Evolutionary conservation across 2,113 vertebrate species (phyloP), one percentile per base, ranked within the genome.

Genomic region (Cynopterus brachyotis): DNA sequence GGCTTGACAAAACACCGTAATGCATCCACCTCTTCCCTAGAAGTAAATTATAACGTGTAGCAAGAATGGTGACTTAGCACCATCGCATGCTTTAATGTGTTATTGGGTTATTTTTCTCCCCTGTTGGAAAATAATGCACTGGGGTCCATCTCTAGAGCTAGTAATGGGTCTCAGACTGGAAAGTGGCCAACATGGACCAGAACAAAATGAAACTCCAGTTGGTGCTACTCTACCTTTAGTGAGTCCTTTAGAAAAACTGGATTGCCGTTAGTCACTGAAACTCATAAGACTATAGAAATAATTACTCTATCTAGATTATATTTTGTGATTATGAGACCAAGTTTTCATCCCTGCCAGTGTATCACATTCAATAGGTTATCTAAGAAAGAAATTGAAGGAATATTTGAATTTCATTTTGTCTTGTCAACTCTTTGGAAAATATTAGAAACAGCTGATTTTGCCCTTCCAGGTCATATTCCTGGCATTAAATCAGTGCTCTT

Each of bases 351-450:
- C 73, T 93, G 79, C 59, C 40, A 91, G 0, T 93, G 1, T 26
- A 76, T 95, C 13, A 40, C 42, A 89, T 76, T 37, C 35, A 40
- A 42, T 73, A 83, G 26, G 10, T 94, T 64, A 42, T 89, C 47
- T 97, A 84, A 37, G 93, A 97, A 98, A 72, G 67, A 95, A 96
- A 94, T 60, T 67, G 24, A 93, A 94, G 57, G 70, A 94, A 20
- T 97, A 24, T 91, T 50, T 47, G 47, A 85, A 93, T 98, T 92
- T 93, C 32, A 20, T 89, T 90, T 92, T 75, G 47, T 97, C 42
- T 94, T 95, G 57, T 95, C 96, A 83, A 11, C 76, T 12, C 10
- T 93, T 95, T 95, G 60, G 45, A 95, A 95, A 91, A 73, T 67
- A 93, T 91, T 62, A 92, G 4, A 0, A 11, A 96, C 9, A 30